Percentiles rank a stretch among this genome's conserved stretches.
phyloP scores from a whole-genome alignment of 2,113 vertebrate genomes.

The Heloderma charlesbogerti region DNA sequence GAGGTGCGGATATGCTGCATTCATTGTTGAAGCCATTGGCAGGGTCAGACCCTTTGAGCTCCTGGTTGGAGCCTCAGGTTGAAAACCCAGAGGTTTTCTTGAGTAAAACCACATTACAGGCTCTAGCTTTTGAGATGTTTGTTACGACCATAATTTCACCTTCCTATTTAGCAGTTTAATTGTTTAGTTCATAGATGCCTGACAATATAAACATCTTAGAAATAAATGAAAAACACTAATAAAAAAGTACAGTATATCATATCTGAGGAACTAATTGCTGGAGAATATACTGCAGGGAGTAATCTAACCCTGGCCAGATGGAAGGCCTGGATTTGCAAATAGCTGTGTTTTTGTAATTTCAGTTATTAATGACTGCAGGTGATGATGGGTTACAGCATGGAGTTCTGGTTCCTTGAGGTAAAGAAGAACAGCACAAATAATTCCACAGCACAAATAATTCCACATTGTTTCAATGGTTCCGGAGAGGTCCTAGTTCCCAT shows the following conservation, averaged over 20 bases:
- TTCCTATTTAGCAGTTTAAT: background rate
- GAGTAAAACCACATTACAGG: background rate
- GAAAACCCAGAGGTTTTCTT: background rate
- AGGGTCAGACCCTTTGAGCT: no score
- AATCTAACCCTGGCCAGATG: slow-evolving; percentile 15
- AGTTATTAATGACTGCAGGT: background rate
- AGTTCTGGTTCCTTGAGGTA: slow-evolving; percentile 27
- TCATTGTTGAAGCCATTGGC: background rate
- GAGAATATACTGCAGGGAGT: slow-evolving; percentile 10
- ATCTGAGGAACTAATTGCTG: background rate
- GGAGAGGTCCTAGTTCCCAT: background rate
- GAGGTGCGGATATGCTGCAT: slow-evolving; percentile 47
- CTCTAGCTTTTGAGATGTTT: background rate
- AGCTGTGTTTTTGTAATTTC: slow-evolving; percentile 30
- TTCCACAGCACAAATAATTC: no score
- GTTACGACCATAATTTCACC: background rate
- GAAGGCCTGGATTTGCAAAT: slow-evolving; percentile 22
- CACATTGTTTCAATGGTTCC: background rate
- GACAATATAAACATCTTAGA: slow-evolving; percentile 1
- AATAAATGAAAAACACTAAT: slow-evolving; percentile 13
- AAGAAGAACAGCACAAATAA: slow-evolving; percentile 23
- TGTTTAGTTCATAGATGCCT: slow-evolving; percentile 19
- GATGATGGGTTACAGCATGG: background rate
- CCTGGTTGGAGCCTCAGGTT: background rate
- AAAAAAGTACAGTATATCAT: slow-evolving; percentile 21